Base-by-base conservation (phyloP, 1,140 invertebrate species). In the Tetragonula clypearis region DNA sequence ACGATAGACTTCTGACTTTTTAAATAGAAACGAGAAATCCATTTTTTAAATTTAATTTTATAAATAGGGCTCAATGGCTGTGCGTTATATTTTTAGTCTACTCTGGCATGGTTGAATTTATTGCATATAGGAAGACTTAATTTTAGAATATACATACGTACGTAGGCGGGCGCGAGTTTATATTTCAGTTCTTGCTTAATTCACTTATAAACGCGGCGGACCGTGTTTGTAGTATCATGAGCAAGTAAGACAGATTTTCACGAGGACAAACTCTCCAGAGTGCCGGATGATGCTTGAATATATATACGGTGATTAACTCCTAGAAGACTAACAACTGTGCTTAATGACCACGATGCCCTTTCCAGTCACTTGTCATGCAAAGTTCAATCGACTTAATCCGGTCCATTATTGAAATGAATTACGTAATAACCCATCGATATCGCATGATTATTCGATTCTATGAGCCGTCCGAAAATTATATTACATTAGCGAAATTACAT, bases 251-350 rank as follows among this genome's bases (percentile, higher is more conserved):
- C 56, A 88, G 77, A 84, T 84, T 87, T 81, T 60, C 75, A 60
- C 86, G 58, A 8, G 53, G 26, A 79, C 58, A 66, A 19, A 73
- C 26, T 53, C 72, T 65, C 21, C 19, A 26, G 21, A 72, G 26
- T 15, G 55, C n/a, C 17, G 41, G 55, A 66, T 78, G 55, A 66
- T 78, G 53, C n/a, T 60, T 78, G 62, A 85, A 30, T 88, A 82
- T 85, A 81, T 88, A 85, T 85, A 81, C 23, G 71, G 35, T 72
- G 83, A 82, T 88, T 86, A 68, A 85, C 69, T 78, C 49, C 35
- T 65, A 26, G 23, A 81, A 49, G 73, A 87, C 62, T 68, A 76
- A 11, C 30, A 30, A 58, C 23, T 77, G 66, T 62, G n/a, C 30
- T 65, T 49, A 53, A 74, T 41, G 23, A 19, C 12, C 3, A 71